A percentile compares a stretch with the other conserved stretches of the same genome.
Evolutionary conservation across 2,888 invertebrate species (phyloP).

Genomic region (Lasius fuliginosus): DNA sequence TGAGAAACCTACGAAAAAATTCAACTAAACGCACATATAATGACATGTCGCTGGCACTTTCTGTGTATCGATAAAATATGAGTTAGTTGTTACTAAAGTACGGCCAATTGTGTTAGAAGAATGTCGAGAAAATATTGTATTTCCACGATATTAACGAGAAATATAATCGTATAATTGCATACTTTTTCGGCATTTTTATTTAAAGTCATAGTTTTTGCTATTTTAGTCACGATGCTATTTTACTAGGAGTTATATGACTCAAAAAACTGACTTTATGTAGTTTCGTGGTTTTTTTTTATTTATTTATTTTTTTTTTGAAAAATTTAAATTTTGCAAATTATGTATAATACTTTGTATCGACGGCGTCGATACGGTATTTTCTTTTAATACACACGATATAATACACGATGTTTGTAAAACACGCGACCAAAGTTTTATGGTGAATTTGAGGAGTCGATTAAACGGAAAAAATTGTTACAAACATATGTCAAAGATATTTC

Average conservation of each 20-base stretch:
- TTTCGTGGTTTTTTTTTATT: no score
- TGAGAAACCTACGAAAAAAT: constrained; percentile 75
- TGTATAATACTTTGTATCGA: not conserved
- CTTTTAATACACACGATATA: not conserved
- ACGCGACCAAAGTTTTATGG: not conserved
- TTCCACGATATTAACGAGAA: no score
- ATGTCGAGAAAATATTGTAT: not conserved
- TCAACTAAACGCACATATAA: constrained; percentile 63
- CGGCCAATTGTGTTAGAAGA: no score
- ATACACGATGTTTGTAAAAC: not conserved
- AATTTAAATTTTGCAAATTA: not conserved
- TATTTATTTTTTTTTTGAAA: not conserved
- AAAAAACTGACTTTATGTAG: not conserved
- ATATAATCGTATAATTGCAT: no score
- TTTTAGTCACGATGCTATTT: not conserved
- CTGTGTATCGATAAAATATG: not conserved
- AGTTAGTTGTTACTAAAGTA: not conserved
- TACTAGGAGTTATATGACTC: not conserved
- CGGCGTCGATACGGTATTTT: not conserved
- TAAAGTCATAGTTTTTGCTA: not conserved
- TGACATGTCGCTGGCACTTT: constrained; percentile 59
- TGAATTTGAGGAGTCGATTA: not conserved
- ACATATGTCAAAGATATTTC: not conserved
- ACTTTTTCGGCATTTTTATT: not conserved
- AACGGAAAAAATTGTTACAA: not conserved